Percentiles rank a stretch among this genome's conserved stretches.
phyloP scores from a whole-genome alignment of 2,888 invertebrate genomes.

The Cryptops parisi region DNA sequence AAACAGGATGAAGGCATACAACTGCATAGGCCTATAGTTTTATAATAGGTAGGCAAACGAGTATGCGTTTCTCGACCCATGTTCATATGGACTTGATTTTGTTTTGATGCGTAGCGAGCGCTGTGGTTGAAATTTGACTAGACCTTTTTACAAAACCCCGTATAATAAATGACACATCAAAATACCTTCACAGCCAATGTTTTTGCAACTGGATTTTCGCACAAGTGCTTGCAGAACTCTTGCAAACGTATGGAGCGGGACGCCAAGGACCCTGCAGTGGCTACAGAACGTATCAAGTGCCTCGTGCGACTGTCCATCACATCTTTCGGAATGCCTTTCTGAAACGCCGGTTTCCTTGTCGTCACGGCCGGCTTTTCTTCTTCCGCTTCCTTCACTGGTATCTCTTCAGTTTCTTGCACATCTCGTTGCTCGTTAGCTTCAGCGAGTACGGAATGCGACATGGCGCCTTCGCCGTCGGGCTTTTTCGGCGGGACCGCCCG shows the following conservation, averaged over 20 bases:
- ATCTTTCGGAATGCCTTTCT: neutral
- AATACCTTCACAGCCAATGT: conserved; percentile 54
- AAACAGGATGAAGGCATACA: too few species aligned
- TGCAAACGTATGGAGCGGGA: conserved; percentile 48
- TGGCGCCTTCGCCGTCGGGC: too few species aligned
- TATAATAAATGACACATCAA: conserved; percentile 19
- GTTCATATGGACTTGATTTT: too few species aligned
- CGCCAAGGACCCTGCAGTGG: conserved; percentile 43
- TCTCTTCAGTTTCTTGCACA: neutral
- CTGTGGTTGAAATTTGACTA: too few species aligned
- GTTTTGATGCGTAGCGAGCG: too few species aligned
- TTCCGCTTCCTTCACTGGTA: neutral
- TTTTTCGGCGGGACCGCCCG: too few species aligned
- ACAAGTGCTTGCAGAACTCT: conserved; percentile 55
- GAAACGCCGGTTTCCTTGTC: neutral
- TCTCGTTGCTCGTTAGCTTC: too few species aligned
- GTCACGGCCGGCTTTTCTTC: neutral
- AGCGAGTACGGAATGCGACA: too few species aligned
- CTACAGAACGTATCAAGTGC: conserved; percentile 24
- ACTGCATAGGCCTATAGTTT: too few species aligned
- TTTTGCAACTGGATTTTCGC: conserved; percentile 55
- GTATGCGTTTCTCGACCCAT: too few species aligned
- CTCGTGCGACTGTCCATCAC: neutral
- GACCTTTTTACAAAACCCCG: too few species aligned
- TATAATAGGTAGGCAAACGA: too few species aligned